Percentiles rank a stretch among this genome's conserved stretches.
Evolutionary conservation across 2,797 vertebrate genomes (phyloP).

Genomic region (Apodemus agrarius): DNA sequence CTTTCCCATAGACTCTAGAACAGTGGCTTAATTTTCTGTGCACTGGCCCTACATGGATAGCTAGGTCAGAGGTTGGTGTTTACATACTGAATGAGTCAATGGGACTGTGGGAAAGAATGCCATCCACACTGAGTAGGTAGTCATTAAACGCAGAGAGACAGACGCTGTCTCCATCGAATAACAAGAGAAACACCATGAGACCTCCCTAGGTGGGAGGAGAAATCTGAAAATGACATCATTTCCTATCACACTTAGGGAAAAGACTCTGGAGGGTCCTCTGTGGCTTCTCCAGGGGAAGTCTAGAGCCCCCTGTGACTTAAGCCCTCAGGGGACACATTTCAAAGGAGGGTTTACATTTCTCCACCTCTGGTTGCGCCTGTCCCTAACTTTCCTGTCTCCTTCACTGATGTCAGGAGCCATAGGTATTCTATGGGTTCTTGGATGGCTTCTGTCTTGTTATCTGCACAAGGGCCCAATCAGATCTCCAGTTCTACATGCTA

Average conservation of each 20-base stretch:
- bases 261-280: background rate
- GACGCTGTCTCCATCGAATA: constrained; percentile 31
- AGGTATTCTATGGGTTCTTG: background rate
- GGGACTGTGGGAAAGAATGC: constrained; percentile 42
- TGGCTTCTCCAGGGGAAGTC: background rate
- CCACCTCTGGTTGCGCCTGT: background rate
- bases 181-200: constrained; percentile 40
- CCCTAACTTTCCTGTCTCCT: constrained; percentile 7
- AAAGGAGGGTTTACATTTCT: background rate
- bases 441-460: background rate
- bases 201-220: constrained; percentile 4
- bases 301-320: background rate
- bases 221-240: background rate
- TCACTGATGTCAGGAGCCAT: background rate
- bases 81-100: constrained; percentile 26
- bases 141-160: constrained; percentile 61
- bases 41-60: background rate
- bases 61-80: constrained; percentile 6
- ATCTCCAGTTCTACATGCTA: background rate
- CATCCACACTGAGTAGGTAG: constrained; percentile 51
- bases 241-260: background rate
- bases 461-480: background rate
- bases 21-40: constrained; percentile 66
- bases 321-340: background rate
- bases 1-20: background rate